Evolutionary conservation across 23 tunicate genomes (phyloP).

Genomic region (Aplidium turbinatum): DNA sequence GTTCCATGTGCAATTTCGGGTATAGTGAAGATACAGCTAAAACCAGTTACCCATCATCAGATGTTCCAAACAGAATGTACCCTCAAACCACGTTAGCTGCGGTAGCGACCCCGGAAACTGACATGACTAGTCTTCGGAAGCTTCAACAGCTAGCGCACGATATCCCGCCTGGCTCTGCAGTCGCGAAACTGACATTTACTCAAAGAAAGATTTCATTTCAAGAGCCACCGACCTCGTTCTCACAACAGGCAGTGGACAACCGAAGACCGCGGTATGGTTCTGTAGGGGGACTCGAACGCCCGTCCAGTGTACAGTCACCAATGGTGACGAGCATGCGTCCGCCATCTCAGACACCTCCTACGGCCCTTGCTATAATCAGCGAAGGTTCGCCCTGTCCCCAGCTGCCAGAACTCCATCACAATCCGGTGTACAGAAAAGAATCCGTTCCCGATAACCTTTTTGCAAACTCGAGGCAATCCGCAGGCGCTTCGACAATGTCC

Average conservation of each 20-base stretch:
- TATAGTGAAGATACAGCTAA: too few relatives aligned
- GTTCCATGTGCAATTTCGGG: too few relatives aligned
- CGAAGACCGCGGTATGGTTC: conserved; percentile 38
- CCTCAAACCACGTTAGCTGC: too few relatives aligned
- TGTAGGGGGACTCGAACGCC: conserved; percentile 33
- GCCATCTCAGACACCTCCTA: conserved; percentile 24
- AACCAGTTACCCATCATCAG: too few relatives aligned
- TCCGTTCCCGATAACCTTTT: neutral
- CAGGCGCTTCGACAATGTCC: neutral
- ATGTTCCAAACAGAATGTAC: too few relatives aligned
- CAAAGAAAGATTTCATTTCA: conserved; percentile 1
- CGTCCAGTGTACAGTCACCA: conserved; percentile 53
- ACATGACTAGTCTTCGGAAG: conserved; percentile 25
- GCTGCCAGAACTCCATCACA: neutral
- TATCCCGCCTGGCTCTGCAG: neutral
- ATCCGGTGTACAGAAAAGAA: neutral
- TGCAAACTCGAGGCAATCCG: neutral
- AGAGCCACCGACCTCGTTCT: neutral
- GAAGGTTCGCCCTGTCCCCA: neutral
- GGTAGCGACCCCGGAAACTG: neutral
- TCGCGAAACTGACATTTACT: neutral
- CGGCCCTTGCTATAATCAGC: conserved; percentile 30
- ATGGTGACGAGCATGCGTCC: neutral
- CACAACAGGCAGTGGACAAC: conserved; percentile 10
- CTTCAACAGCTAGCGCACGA: conserved; percentile 61